Evolutionary conservation across 2,888 invertebrate species (phyloP).

Genomic region (Cheilosia variabilis): DNA sequence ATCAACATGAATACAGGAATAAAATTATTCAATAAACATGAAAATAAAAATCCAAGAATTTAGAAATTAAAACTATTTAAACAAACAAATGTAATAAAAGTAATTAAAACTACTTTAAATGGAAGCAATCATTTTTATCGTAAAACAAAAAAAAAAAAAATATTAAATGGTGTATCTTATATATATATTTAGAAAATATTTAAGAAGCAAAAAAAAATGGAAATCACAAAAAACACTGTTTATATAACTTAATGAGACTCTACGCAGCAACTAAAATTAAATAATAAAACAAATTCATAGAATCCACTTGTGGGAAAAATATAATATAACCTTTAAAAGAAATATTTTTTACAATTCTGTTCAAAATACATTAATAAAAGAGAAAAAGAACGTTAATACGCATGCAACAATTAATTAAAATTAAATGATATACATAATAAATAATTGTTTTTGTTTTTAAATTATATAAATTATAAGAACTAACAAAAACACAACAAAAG

Average conservation of each 20-base stretch:
- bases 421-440: constrained; percentile 56
- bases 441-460: constrained; percentile 65
- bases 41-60: constrained; percentile 57
- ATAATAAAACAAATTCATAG: constrained; percentile 77
- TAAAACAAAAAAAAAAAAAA: constrained; percentile 32
- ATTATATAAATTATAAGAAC: constrained; percentile 79
- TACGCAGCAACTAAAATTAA: constrained; percentile 76
- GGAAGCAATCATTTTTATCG: constrained; percentile 76
- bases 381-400: constrained; percentile 38
- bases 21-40: constrained; percentile 64
- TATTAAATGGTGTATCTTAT: constrained; percentile 75
- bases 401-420: constrained; percentile 42
- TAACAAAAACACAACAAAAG: constrained; percentile 68
- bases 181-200: constrained; percentile 74
- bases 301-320: constrained; percentile 70
- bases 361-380: constrained; percentile 46
- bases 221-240: constrained; percentile 60
- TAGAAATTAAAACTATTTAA: constrained; percentile 68
- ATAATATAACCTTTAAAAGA: constrained; percentile 61
- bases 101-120: constrained; percentile 74
- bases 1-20: constrained; percentile 74
- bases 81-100: constrained; percentile 43
- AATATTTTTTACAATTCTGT: constrained; percentile 75
- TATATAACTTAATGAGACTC: constrained; percentile 68
- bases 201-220: constrained; percentile 37